Percentiles rank a stretch among this genome's conserved stretches.
These are phyloP conservation scores for Platynereis dumerilii DNA, from an alignment of 2,888 invertebrate genomes.

Conservation along the genomic window DNA sequence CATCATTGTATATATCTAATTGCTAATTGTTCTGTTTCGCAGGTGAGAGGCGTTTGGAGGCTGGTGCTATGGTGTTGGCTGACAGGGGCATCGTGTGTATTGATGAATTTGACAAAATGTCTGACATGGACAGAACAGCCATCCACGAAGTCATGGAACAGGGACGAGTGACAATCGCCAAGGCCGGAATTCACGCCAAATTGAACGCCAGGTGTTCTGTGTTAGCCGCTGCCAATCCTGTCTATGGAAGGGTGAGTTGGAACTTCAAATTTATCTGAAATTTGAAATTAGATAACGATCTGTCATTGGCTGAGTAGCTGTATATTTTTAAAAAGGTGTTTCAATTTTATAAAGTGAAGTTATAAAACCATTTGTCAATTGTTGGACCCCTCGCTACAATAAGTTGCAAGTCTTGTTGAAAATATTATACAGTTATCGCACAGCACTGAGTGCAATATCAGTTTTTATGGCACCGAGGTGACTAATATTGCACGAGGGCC, in stretches of 20 bases:
- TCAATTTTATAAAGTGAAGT: no score
- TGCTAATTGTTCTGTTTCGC: no score
- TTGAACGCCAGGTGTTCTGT: slow-evolving; percentile 97
- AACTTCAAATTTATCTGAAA: no score
- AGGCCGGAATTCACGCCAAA: slow-evolving; percentile 96
- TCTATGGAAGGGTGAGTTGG: slow-evolving; percentile 86
- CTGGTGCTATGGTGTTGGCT: slow-evolving; percentile 99
- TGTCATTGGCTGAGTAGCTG: neutral
- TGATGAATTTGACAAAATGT: slow-evolving; percentile 98
- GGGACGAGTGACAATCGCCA: slow-evolving; percentile 92
- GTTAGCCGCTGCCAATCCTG: slow-evolving; percentile 99
- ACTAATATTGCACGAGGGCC: no score
- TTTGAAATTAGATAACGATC: neutral
- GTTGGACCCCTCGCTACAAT: no score
- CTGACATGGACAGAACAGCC: slow-evolving; percentile 97
- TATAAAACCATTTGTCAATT: no score
- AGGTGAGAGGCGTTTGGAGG: slow-evolving; percentile 78
- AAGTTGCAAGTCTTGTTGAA: no score
- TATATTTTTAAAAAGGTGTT: no score
- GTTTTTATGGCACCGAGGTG: no score
- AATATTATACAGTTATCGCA: no score
- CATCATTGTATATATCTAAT: no score
- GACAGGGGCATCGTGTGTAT: slow-evolving; percentile 97
- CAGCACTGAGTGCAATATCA: no score
- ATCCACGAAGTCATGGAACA: slow-evolving; percentile 99